Evolutionary conservation across 2,113 vertebrate species (phyloP).

Genomic region (Siphamia tubifer): DNA sequence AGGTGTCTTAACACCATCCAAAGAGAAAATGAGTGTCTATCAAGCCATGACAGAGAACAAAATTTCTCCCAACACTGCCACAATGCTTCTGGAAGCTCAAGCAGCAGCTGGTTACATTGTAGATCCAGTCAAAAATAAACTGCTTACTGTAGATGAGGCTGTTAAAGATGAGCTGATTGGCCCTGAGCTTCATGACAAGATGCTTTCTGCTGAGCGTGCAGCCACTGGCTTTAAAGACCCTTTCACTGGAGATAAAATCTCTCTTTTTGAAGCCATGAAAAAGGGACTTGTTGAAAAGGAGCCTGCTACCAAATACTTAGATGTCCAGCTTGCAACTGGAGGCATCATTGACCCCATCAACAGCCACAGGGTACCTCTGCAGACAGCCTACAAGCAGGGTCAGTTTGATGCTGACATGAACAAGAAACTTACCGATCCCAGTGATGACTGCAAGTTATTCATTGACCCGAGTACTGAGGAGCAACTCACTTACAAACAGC

Average conservation of each 20-base stretch:
- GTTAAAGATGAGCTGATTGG: slow-evolving; percentile 89
- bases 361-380: slow-evolving; percentile 87
- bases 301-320: slow-evolving; percentile 87
- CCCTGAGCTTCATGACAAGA: slow-evolving; percentile 90
- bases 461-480: slow-evolving; percentile 91
- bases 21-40: slow-evolving; percentile 90
- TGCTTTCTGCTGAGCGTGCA: slow-evolving; percentile 90
- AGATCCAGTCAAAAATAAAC: slow-evolving; percentile 84
- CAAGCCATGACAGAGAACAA: slow-evolving; percentile 86
- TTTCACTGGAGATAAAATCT: slow-evolving; percentile 88
- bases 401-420: slow-evolving; percentile 87
- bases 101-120: slow-evolving; percentile 90
- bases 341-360: slow-evolving; percentile 91
- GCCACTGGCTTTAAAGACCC: slow-evolving; percentile 94
- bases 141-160: slow-evolving; percentile 88
- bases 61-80: slow-evolving; percentile 81
- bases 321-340: slow-evolving; percentile 93
- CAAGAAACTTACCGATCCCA: slow-evolving; percentile 81
- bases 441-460: slow-evolving; percentile 88
- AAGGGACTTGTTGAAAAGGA: slow-evolving; percentile 88
- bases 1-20: slow-evolving; percentile 84
- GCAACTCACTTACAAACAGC: slow-evolving; percentile 88
- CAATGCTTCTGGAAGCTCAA: slow-evolving; percentile 92
- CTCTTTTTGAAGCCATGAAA: slow-evolving; percentile 94
- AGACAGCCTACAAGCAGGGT: slow-evolving; percentile 86